Conservation (phyloP, 2,888 invertebrate species). For the Drosophila monieri region DNA sequence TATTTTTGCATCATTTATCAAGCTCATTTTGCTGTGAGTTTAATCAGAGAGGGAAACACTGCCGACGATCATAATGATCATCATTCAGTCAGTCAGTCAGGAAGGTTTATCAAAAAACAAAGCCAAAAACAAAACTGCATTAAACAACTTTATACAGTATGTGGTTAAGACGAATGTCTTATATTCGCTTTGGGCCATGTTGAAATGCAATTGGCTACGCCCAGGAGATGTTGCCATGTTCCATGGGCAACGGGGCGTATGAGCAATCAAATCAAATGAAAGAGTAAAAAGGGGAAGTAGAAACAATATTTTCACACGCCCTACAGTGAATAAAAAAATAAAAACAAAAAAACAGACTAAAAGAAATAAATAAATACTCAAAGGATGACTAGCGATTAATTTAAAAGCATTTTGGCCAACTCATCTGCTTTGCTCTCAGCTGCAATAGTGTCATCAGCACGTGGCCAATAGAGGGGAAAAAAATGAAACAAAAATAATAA, state of each 20-base stretch:
- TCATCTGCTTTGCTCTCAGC: slow-evolving; percentile 24
- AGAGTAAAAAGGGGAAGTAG: slow-evolving; percentile 11
- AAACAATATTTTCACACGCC: slow-evolving; percentile 60
- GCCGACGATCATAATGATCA: slow-evolving; percentile 24
- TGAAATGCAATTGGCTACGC: slow-evolving; percentile 60
- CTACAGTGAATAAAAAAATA: slow-evolving; percentile 30
- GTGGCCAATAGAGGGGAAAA: slow-evolving; percentile 47
- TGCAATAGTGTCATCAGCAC: slow-evolving; percentile 65
- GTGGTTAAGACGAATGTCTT: slow-evolving; percentile 22
- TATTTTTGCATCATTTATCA: slow-evolving; percentile 64
- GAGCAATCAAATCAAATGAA: slow-evolving; percentile 37
- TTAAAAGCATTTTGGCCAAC: slow-evolving; percentile 34
- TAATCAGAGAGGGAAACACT: slow-evolving; percentile 38
- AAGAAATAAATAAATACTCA: slow-evolving; percentile 23
- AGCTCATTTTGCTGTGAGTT: slow-evolving; percentile 53
- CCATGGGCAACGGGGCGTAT: slow-evolving; percentile 47
- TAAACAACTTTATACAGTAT: slow-evolving; percentile 17
- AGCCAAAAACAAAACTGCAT: slow-evolving; percentile 10
- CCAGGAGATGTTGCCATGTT: slow-evolving; percentile 45
- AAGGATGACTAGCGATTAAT: slow-evolving; percentile 67
- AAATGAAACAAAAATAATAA: slow-evolving; percentile 8
- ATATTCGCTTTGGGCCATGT: slow-evolving; percentile 34
- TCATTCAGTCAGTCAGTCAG: slow-evolving; percentile 3
- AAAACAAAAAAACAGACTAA: slow-evolving; percentile 12
- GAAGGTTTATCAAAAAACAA: neutral